These are phyloP conservation scores for Erpornis zantholeuca DNA, from an alignment of 2,113 vertebrate species.

Conservation along the genomic window DNA sequence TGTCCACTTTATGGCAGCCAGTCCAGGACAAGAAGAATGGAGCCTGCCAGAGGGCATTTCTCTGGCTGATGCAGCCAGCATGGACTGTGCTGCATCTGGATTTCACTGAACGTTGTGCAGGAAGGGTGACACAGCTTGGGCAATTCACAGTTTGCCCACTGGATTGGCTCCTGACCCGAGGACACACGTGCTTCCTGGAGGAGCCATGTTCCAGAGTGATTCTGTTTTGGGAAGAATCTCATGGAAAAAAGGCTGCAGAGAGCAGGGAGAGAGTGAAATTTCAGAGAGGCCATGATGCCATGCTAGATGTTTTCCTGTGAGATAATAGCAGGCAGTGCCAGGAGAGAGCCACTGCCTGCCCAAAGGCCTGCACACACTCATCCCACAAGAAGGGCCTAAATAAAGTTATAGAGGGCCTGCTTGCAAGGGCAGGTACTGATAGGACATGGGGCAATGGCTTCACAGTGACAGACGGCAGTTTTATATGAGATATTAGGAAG, in stretches of 20 bases:
- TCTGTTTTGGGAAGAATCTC: neutral
- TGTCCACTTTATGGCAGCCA: neutral
- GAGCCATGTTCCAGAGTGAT: neutral
- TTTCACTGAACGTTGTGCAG: neutral
- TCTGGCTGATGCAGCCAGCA: neutral
- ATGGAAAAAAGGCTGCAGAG: neutral
- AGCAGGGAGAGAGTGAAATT: neutral
- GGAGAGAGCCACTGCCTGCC: neutral
- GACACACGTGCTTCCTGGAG: rapidly evolving
- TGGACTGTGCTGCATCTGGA: neutral
- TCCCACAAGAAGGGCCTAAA: neutral
- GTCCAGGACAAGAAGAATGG: neutral
- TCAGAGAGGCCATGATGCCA: no score
- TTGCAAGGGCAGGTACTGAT: no score
- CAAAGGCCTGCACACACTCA: no score
- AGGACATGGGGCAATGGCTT: neutral
- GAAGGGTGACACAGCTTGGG: neutral
- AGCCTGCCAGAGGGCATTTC: neutral
- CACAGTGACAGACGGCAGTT: neutral
- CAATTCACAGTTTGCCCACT: neutral
- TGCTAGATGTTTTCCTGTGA: rapidly evolving
- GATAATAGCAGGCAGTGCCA: neutral
- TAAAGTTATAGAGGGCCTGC: no score
- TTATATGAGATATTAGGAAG: neutral
- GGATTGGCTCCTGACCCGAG: neutral